phyloP scores from a whole-genome alignment of 2,888 invertebrate species.

The Brenthis hecate region DNA sequence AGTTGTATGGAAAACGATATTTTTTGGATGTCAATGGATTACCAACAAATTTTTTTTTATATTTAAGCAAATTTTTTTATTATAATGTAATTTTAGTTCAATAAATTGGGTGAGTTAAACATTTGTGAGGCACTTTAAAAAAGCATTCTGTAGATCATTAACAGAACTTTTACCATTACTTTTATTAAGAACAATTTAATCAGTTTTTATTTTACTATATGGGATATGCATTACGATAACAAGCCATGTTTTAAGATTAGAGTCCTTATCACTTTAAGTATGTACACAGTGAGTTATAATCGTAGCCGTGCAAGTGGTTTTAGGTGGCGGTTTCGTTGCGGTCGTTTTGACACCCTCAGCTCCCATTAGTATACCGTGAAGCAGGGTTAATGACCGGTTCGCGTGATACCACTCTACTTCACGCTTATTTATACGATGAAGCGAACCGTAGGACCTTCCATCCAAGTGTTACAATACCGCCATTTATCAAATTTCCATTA shows the following conservation, averaged over 20 bases:
- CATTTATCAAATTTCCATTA: constrained; percentile 78
- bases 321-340: constrained; percentile 63
- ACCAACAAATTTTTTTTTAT: too few species aligned
- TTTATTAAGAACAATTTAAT: too few species aligned
- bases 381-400: constrained; percentile 76
- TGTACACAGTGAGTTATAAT: constrained; percentile 57
- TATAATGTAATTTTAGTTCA: too few species aligned
- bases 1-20: too few species aligned
- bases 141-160: too few species aligned
- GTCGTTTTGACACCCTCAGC: constrained; percentile 71
- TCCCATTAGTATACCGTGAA: constrained; percentile 68
- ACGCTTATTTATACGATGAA: constrained; percentile 77
- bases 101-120: too few species aligned
- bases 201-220: too few species aligned
- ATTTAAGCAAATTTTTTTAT: too few species aligned
- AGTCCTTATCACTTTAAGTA: constrained; percentile 31
- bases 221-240: not conserved
- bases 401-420: constrained; percentile 73
- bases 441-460: constrained; percentile 62
- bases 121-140: too few species aligned
- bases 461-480: constrained; percentile 65
- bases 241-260: constrained; percentile 22
- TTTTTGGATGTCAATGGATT: too few species aligned
- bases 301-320: constrained; percentile 44
- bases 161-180: too few species aligned